These are phyloP conservation scores for Hyposmocoma kahamanoa DNA, from an alignment of 1,140 invertebrate genomes.

Conservation along the genomic window DNA sequence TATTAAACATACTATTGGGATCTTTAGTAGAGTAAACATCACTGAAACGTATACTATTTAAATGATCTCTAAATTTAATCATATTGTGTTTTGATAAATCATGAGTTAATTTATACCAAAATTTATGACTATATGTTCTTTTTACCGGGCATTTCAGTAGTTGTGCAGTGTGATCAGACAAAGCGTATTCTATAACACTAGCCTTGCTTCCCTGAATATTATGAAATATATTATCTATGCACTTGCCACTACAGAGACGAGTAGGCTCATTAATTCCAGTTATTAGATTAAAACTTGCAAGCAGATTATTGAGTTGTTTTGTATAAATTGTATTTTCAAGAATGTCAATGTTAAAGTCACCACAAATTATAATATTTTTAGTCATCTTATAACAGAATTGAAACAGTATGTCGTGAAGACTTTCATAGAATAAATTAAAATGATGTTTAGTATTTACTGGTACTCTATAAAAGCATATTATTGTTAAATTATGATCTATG, in stretches of 20 bases:
- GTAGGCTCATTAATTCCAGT: too few relatives aligned
- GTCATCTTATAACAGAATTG: too few relatives aligned
- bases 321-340: too few relatives aligned
- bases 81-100: slow-evolving; percentile 7
- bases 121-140: slow-evolving; percentile 2
- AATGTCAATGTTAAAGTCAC: too few relatives aligned
- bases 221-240: slow-evolving; percentile 16
- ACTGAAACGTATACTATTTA: not conserved
- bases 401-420: too few relatives aligned
- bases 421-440: too few relatives aligned
- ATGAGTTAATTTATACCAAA: slow-evolving; percentile 1
- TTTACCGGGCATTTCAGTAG: slow-evolving; percentile 13
- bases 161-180: slow-evolving; percentile 21
- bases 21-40: not conserved
- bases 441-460: too few relatives aligned
- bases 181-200: slow-evolving; percentile 11
- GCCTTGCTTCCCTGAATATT: slow-evolving; percentile 8
- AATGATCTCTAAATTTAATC: slow-evolving; percentile 1
- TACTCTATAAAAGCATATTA: too few relatives aligned
- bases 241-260: slow-evolving; percentile 12
- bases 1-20: not conserved
- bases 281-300: too few relatives aligned
- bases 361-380: too few relatives aligned
- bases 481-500: too few relatives aligned
- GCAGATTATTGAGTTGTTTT: too few relatives aligned